A percentile compares a stretch with the other conserved stretches of the same genome.
These are phyloP conservation scores for Nemurella pictetii DNA, from an alignment of 2,888 invertebrate genomes.

Conservation along the genomic window DNA sequence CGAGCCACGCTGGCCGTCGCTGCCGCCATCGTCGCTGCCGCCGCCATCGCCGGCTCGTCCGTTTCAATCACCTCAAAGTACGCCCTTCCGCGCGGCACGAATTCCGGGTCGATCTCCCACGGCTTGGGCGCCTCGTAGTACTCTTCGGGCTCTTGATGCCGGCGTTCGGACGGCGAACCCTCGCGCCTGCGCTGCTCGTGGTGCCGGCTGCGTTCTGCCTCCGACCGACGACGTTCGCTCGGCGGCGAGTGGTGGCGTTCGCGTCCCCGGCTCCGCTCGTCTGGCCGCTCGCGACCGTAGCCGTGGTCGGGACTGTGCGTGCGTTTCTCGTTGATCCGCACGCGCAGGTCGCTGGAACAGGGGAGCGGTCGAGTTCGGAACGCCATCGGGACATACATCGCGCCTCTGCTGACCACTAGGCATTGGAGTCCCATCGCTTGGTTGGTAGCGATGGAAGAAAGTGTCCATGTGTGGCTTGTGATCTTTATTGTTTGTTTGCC, in stretches of 20 bases:
- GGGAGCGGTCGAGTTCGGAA: background rate
- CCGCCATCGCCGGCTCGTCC: background rate
- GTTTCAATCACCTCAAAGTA: conserved; percentile 41
- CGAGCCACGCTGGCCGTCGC: background rate
- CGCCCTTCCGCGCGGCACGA: conserved; percentile 41
- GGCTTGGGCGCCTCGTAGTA: conserved; percentile 24
- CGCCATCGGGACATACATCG: too few species aligned
- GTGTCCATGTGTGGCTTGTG: too few species aligned
- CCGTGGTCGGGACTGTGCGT: conserved; percentile 37
- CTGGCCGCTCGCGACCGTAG: background rate
- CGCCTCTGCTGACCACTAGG: too few species aligned
- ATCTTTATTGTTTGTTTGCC: too few species aligned
- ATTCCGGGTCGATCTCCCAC: conserved; percentile 41
- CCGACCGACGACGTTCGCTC: background rate
- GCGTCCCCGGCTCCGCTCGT: background rate
- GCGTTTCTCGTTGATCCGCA: conserved; percentile 41
- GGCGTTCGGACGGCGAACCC: conserved; percentile 1
- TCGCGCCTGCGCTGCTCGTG: background rate
- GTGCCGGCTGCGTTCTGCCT: background rate
- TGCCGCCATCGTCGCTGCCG: background rate
- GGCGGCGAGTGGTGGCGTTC: background rate
- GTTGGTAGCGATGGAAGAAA: too few species aligned
- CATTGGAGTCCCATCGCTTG: too few species aligned
- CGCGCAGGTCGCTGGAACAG: conserved; percentile 39
- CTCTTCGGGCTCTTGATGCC: conserved; percentile 28